These are phyloP conservation scores for Halichoerus grypus DNA, from an alignment of 2,113 vertebrate genomes.

Conservation along the genomic window DNA sequence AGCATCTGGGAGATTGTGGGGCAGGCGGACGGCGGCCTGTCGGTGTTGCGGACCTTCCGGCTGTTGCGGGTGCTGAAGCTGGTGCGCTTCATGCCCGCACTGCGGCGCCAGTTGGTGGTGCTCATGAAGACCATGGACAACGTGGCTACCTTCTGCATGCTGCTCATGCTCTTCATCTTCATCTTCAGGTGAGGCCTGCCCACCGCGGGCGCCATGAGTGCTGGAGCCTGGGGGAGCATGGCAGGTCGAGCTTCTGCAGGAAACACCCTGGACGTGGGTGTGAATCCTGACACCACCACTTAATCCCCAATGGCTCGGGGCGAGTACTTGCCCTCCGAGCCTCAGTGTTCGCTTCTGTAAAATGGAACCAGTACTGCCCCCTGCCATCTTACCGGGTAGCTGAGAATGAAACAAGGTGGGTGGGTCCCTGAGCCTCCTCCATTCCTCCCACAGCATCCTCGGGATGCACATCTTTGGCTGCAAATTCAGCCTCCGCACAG, in stretches of 20 bases:
- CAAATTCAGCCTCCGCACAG: conserved; percentile 97
- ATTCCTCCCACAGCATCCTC: conserved; percentile 91
- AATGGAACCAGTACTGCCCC: neutral
- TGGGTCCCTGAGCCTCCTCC: neutral
- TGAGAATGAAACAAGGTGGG: neutral
- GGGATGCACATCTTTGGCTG: conserved; percentile 99
- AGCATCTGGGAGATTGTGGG: conserved; percentile 98
- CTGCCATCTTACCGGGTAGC: neutral
- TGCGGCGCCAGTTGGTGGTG: conserved; percentile 97
- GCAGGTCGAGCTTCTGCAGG: neutral
- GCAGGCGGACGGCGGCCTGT: conserved; percentile 96
- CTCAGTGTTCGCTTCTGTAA: neutral
- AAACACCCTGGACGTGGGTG: neutral
- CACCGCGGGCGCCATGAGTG: fast-evolving
- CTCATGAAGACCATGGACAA: conserved; percentile 99
- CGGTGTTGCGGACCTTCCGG: conserved; percentile 96
- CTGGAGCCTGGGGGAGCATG: fast-evolving
- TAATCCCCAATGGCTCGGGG: neutral
- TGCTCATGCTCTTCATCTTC: conserved; percentile 99
- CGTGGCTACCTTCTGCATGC: conserved; percentile 99
- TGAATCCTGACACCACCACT: fast-evolving
- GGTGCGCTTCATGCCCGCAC: conserved; percentile 97
- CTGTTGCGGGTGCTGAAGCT: conserved; percentile 96
- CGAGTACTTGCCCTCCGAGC: no score
- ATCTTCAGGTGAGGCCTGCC: conserved; percentile 94